Evolutionary conservation across 2,797 vertebrate genomes (phyloP).

Genomic region (Gymnoscopelus microlampas): DNA sequence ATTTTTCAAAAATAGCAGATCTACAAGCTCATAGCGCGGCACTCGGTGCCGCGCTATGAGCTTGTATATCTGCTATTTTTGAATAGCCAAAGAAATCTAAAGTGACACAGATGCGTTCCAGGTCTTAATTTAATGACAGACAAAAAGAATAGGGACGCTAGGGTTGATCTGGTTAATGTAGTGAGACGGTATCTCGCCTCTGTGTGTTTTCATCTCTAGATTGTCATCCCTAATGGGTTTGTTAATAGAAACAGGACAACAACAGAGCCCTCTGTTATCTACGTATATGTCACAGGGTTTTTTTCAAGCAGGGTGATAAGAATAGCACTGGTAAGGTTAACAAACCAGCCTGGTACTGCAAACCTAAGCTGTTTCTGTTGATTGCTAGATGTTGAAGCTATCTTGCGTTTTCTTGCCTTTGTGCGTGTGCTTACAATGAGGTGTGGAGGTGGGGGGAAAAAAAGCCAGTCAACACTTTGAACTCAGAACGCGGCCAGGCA

Average conservation of each 20-base stretch:
- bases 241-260: neutral
- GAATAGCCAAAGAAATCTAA: too few species aligned
- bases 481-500: slow-evolving; percentile 36
- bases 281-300: neutral
- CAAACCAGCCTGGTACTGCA: neutral
- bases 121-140: too few species aligned
- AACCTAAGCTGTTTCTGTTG: neutral
- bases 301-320: neutral
- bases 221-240: neutral
- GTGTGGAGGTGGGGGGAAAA: neutral
- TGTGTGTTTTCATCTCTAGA: slow-evolving; percentile 3
- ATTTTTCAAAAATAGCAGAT: too few species aligned
- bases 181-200: slow-evolving; percentile 26
- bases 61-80: too few species aligned
- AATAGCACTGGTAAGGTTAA: neutral
- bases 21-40: too few species aligned
- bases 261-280: slow-evolving; percentile 7
- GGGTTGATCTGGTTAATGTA: neutral
- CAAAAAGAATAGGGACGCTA: too few species aligned
- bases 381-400: neutral
- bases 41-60: too few species aligned
- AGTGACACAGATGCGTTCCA: too few species aligned
- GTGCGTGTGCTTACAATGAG: slow-evolving; percentile 8
- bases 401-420: neutral
- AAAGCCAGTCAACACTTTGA: slow-evolving; percentile 26